Conservation (phyloP, 2,888 invertebrate species). For the Alsophila aescularia region DNA sequence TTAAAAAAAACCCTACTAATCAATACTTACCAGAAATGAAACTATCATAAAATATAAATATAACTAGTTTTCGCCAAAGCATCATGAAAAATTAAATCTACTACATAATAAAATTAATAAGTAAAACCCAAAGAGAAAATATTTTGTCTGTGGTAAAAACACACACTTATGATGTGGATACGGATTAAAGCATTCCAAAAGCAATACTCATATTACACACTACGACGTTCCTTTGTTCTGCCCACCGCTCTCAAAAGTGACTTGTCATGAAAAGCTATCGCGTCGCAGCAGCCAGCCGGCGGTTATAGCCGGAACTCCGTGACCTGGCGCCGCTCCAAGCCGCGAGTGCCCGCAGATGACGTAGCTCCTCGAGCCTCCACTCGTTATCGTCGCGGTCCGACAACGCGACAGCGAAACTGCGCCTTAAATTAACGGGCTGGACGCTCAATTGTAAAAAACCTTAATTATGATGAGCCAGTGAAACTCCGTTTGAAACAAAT, state of each 20-base stretch:
- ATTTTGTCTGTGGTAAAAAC: too few relatives aligned
- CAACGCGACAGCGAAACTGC: conserved; percentile 25
- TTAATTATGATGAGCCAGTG: conserved; percentile 31
- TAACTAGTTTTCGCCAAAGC: too few relatives aligned
- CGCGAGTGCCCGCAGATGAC: conserved; percentile 75
- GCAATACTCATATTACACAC: neutral
- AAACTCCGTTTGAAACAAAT: conserved; percentile 27
- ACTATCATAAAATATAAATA: too few relatives aligned
- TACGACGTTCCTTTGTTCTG: neutral
- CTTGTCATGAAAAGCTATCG: conserved; percentile 10
- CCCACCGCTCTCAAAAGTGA: neutral
- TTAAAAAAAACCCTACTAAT: too few relatives aligned
- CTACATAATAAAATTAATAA: too few relatives aligned
- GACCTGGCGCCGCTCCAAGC: conserved; percentile 72
- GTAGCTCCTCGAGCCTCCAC: conserved; percentile 49
- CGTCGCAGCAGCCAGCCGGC: conserved; percentile 34
- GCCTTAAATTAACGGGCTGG: conserved; percentile 29
- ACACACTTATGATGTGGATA: too few relatives aligned
- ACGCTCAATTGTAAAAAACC: conserved; percentile 24
- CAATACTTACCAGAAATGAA: too few relatives aligned
- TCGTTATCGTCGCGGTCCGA: conserved; percentile 57
- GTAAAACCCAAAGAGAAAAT: too few relatives aligned
- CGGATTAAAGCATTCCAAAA: neutral
- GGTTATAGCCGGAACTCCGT: conserved; percentile 53
- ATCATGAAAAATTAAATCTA: too few relatives aligned